phyloP scores from a whole-genome alignment of 2,113 vertebrate genomes.

The Etia nguti region DNA sequence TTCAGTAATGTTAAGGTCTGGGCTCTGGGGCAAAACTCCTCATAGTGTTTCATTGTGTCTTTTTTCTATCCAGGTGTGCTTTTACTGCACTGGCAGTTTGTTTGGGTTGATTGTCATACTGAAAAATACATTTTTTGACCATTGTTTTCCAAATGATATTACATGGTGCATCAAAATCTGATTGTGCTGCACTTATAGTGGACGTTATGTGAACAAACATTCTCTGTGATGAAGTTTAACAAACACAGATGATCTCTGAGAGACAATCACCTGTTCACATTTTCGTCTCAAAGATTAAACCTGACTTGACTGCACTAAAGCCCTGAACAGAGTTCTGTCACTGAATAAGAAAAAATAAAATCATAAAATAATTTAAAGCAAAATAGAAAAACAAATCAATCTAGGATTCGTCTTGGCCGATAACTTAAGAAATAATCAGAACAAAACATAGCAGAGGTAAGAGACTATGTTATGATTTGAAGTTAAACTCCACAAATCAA shows the following conservation, averaged over 20 bases:
- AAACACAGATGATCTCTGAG: background rate
- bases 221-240: background rate
- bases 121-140: background rate
- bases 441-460: background rate
- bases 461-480: background rate
- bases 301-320: background rate
- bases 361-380: background rate
- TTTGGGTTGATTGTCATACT: background rate
- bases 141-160: too few relatives aligned
- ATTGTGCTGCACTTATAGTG: background rate
- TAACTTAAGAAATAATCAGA: background rate
- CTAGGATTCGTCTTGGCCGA: background rate
- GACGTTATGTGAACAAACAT: background rate
- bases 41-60: background rate
- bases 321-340: background rate
- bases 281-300: background rate
- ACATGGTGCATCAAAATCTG: background rate
- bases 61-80: background rate
- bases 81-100: background rate
- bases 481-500: background rate
- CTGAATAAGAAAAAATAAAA: background rate
- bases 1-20: background rate
- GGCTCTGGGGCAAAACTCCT: background rate
- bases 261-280: background rate
- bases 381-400: fast-evolving